Evolutionary conservation across 2,797 vertebrate genomes (phyloP), one percentile per base, ranked within the genome.

Genomic region (Acipenser ruthenus): DNA sequence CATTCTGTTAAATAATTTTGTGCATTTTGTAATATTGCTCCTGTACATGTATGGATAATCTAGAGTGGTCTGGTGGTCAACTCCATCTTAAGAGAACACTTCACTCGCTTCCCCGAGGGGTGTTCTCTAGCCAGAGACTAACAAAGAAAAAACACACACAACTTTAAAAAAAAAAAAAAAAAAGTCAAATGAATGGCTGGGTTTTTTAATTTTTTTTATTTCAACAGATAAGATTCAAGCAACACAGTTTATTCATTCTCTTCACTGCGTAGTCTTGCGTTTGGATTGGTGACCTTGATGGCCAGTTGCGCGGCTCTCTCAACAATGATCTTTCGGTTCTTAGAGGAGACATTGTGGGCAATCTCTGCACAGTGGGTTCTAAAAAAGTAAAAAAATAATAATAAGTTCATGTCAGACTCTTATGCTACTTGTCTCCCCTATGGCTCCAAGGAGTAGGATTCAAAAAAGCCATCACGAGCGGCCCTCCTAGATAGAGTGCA

Each of bases 281-380:
- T 99, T 83, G 97, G 95, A 69, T 99, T 99, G 71, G 96, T 99
- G 84, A 99, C 83, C 84, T 97, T 97, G 85, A 99, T 94, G 74
- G 97, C 97, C 49, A 99, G 86, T 84, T 99, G 97, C 48, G 96
- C 95, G 0, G 96, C 96, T 73, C 97, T 85, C 83, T 99, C 96
- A 76, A 99, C 96, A 0, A 99, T 99, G 65, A 94, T 50, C 80
- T 99, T 99, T 76, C 96, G 92, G 89, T 98, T 99, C 88, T 99
- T 99, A 0, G 97, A 99, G 62, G 97, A 99, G 56, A 99, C 95
- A 0, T 98, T 99, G 88, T 99, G 97, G 74, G 97, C 97, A 0
- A 99, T 99, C 82, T 99, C 97, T 7, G 97, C 97, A 8, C 96
- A 98, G 78, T 93, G 93, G 0, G 94, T 95, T 87, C 97, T 99